Evolutionary conservation across 1,140 invertebrate genomes (phyloP).

Genomic region (Drosophila aff.): DNA sequence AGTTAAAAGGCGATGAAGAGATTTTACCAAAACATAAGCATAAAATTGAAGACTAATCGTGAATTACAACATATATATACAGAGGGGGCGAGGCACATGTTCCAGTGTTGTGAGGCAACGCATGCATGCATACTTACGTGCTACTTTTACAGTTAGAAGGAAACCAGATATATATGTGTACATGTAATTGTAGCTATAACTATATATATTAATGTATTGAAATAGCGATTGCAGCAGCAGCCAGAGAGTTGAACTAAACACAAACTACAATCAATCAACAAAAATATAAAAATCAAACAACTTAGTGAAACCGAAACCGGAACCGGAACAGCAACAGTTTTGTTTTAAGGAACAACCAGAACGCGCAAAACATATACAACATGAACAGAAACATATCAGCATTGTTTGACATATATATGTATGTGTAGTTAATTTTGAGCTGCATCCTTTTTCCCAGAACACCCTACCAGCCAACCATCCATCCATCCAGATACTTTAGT

Average conservation of each 20-base stretch:
- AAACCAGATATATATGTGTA: constrained; percentile 47
- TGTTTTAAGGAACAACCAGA: constrained; percentile 31
- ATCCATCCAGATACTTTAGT: constrained; percentile 18
- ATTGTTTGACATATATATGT: constrained; percentile 63
- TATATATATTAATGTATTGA: constrained; percentile 39
- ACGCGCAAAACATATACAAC: constrained; percentile 51
- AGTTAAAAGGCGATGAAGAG: constrained; percentile 59
- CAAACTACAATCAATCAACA: constrained; percentile 33
- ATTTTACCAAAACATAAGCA: constrained; percentile 70
- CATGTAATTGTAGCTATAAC: constrained; percentile 51
- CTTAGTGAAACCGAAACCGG: constrained; percentile 7
- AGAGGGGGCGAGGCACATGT: constrained; percentile 31
- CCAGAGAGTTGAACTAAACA: constrained; percentile 29
- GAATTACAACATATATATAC: constrained; percentile 28
- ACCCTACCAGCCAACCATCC: neutral
- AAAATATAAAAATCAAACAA: constrained; percentile 14
- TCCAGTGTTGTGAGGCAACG: constrained; percentile 53
- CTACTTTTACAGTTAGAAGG: constrained; percentile 57
- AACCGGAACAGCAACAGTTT: constrained; percentile 19
- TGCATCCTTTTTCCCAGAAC: constrained; percentile 1
- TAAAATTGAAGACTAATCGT: constrained; percentile 73
- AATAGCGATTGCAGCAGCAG: constrained; percentile 40
- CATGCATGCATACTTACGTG: constrained; percentile 38
- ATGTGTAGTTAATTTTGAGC: constrained; percentile 52
- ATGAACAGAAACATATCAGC: constrained; percentile 79